These are phyloP conservation scores for Musca domestica DNA, from an alignment of 1,140 invertebrate genomes.

Conservation along the genomic window DNA sequence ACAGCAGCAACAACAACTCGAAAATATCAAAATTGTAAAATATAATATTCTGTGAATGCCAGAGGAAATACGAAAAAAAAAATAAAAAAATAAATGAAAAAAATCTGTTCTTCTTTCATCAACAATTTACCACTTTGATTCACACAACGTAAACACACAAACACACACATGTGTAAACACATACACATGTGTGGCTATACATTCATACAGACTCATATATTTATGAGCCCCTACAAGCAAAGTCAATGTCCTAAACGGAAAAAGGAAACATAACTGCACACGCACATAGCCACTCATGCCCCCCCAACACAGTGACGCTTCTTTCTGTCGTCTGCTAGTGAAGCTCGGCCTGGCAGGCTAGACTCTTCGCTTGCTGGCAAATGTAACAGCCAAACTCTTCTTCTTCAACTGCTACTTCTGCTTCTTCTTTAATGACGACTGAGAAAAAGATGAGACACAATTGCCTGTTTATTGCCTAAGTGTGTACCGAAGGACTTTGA, in stretches of 20 bases:
- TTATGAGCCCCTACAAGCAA: conserved; percentile 1
- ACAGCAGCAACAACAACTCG: neutral
- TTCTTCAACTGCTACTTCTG: no score
- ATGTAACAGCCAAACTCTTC: no score
- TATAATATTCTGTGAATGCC: conserved; percentile 4
- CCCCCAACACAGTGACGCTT: neutral
- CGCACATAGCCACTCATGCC: neutral
- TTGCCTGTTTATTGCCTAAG: conserved; percentile 20
- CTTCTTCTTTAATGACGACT: no score
- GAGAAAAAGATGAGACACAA: conserved; percentile 10
- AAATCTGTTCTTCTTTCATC: no score
- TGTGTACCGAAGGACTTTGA: neutral
- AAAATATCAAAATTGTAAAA: neutral
- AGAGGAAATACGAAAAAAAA: neutral
- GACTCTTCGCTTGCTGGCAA: no score
- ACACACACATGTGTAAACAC: neutral
- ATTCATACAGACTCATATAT: no score
- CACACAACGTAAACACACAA: no score
- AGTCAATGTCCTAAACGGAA: neutral
- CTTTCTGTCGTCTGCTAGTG: no score
- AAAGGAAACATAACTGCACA: neutral
- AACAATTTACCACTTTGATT: no score
- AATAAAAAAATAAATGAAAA: neutral
- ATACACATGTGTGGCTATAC: neutral
- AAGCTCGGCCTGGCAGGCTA: no score